Percentiles rank a stretch among this genome's conserved stretches.
Evolutionary conservation across 1,140 invertebrate genomes (phyloP).

Genomic region (Diachasma alloeum): DNA sequence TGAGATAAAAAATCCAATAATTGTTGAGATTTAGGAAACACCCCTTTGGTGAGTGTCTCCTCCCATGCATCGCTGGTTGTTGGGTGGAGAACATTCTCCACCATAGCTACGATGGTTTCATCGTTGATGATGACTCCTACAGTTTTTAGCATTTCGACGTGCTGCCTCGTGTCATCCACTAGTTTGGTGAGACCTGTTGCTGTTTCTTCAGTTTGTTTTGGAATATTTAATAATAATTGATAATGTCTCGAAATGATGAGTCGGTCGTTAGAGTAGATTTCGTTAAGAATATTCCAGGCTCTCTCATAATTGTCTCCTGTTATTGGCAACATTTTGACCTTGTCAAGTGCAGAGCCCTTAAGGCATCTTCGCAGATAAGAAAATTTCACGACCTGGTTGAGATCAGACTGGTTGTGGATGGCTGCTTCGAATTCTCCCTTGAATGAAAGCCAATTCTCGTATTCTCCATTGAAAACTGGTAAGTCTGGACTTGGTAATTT

Average conservation of each 20-base stretch:
- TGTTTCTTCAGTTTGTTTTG: neutral
- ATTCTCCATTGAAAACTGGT: conserved; percentile 27
- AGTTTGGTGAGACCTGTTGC: neutral
- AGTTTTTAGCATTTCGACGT: neutral
- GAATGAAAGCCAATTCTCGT: conserved; percentile 36
- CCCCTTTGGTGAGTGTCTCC: neutral
- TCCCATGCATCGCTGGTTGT: neutral
- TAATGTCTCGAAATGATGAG: neutral
- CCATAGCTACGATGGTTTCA: neutral
- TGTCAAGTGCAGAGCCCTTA: conserved; percentile 18
- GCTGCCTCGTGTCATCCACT: neutral
- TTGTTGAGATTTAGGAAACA: neutral
- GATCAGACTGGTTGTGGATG: conserved; percentile 9
- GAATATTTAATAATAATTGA: neutral
- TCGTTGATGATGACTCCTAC: neutral
- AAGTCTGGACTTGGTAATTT: conserved; percentile 29
- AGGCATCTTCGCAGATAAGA: conserved; percentile 35
- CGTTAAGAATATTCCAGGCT: conserved; percentile 16
- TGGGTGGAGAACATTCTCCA: neutral
- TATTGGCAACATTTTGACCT: conserved; percentile 23
- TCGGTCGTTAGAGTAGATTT: neutral
- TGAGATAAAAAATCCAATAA: neutral
- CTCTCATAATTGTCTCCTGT: conserved; percentile 24
- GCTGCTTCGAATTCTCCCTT: conserved; percentile 23
- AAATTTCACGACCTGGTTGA: conserved; percentile 32